These are phyloP conservation scores for Ceramica pisi DNA, from an alignment of 2,888 invertebrate genomes.

Conservation along the genomic window DNA sequence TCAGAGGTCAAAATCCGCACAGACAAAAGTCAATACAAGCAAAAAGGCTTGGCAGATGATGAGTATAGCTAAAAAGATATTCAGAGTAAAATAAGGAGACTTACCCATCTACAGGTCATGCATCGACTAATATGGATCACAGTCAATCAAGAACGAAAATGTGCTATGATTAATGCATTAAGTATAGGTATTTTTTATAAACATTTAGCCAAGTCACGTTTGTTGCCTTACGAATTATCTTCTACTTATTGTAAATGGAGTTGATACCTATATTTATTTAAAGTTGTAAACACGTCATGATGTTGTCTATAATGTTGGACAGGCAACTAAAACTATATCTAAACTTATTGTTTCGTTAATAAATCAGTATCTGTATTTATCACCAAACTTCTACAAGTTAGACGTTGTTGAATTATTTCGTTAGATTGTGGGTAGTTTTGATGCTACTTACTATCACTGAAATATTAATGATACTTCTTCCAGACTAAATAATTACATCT, in stretches of 20 bases:
- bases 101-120: neutral
- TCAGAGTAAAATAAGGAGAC: neutral
- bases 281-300: slow-evolving; percentile 7
- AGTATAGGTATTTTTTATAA: neutral
- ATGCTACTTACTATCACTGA: neutral
- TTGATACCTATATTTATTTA: neutral
- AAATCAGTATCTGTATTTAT: slow-evolving; percentile 44
- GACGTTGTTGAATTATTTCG: slow-evolving; percentile 29
- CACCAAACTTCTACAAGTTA: slow-evolving; percentile 17
- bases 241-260: neutral
- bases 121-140: neutral
- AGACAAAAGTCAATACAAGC: too few species aligned
- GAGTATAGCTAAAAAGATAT: neutral
- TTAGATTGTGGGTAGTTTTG: slow-evolving; percentile 1
- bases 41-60: too few species aligned
- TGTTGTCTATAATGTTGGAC: neutral
- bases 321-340: neutral
- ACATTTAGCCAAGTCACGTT: slow-evolving; percentile 17
- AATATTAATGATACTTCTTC: neutral
- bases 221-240: slow-evolving; percentile 28
- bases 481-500: too few species aligned
- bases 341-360: slow-evolving; percentile 17
- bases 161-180: neutral
- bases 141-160: neutral
- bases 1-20: too few species aligned